phyloP scores from a whole-genome alignment of 2,113 vertebrate genomes.

The Gnathonemus echidnorhynchus region DNA sequence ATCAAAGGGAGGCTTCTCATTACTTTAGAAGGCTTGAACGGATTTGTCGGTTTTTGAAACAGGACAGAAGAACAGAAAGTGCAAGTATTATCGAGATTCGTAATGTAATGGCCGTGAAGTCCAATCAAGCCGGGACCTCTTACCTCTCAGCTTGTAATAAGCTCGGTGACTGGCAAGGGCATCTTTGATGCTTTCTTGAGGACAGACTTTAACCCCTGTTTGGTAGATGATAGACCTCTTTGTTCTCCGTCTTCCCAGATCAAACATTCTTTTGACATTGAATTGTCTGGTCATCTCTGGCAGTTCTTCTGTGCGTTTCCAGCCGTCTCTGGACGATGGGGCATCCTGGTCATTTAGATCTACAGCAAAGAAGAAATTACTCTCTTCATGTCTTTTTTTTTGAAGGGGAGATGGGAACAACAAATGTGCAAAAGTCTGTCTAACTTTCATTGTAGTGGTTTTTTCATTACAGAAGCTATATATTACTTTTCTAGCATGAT shows the following conservation, averaged over 20 bases:
- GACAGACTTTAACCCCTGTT: constrained; percentile 79
- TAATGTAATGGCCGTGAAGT: background rate
- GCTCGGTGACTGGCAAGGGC: constrained; percentile 77
- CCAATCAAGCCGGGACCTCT: background rate
- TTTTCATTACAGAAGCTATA: background rate
- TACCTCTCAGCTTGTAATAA: constrained; percentile 67
- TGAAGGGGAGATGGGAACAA: background rate
- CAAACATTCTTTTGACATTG: constrained; percentile 57
- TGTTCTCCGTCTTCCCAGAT: constrained; percentile 60
- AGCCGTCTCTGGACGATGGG: constrained; percentile 55
- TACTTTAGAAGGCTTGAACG: background rate
- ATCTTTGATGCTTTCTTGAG: constrained; percentile 77
- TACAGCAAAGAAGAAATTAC: constrained; percentile 47
- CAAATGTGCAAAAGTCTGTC: background rate
- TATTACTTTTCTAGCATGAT: background rate
- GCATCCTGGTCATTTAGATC: constrained; percentile 54
- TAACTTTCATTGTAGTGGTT: background rate
- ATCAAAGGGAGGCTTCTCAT: constrained; percentile 5
- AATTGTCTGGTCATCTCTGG: constrained; percentile 58
- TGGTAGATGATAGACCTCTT: constrained; percentile 73
- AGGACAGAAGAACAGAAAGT: background rate
- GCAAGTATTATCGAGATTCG: background rate
- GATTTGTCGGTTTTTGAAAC: background rate
- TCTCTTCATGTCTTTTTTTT: background rate
- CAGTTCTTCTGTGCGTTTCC: constrained; percentile 59